phyloP scores from a whole-genome alignment of 2,888 invertebrate species.

The Folsomia manolachei region DNA sequence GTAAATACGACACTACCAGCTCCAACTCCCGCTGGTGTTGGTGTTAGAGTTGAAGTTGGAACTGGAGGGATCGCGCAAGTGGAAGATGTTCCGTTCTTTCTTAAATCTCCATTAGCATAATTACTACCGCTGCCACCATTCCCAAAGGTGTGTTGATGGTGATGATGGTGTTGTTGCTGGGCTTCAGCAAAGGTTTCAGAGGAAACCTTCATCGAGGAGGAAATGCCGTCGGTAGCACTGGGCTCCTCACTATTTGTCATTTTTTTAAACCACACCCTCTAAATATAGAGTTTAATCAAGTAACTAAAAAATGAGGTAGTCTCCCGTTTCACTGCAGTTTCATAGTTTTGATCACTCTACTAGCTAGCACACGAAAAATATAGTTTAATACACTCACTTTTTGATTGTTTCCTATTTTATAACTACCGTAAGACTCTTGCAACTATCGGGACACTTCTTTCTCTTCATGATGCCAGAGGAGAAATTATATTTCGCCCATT shows the following conservation, averaged over 20 bases:
- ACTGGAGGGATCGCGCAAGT: no score
- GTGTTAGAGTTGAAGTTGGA: no score
- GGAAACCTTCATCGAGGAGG: slow-evolving; percentile 33
- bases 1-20: no score
- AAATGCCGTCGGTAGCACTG: slow-evolving; percentile 37
- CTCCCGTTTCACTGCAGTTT: no score
- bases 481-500: no score
- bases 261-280: slow-evolving; percentile 1
- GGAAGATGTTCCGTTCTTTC: not conserved
- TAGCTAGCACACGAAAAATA: not conserved
- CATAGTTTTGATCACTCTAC: no score
- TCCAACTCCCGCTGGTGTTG: not conserved
- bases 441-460: not conserved
- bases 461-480: not conserved
- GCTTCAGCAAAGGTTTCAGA: slow-evolving; percentile 19
- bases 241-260: slow-evolving; percentile 49
- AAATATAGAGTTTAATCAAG: no score
- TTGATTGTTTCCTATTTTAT: not conserved
- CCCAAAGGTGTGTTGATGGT: not conserved
- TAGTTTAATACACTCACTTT: not conserved
- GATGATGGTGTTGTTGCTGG: slow-evolving; percentile 11
- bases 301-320: no score
- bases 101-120: slow-evolving; percentile 13
- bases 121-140: no score
- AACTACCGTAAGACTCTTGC: not conserved